Percentiles rank a stretch among this genome's conserved stretches.
Conservation (phyloP, 2,797 vertebrate species). For the Limosa lapponica region DNA sequence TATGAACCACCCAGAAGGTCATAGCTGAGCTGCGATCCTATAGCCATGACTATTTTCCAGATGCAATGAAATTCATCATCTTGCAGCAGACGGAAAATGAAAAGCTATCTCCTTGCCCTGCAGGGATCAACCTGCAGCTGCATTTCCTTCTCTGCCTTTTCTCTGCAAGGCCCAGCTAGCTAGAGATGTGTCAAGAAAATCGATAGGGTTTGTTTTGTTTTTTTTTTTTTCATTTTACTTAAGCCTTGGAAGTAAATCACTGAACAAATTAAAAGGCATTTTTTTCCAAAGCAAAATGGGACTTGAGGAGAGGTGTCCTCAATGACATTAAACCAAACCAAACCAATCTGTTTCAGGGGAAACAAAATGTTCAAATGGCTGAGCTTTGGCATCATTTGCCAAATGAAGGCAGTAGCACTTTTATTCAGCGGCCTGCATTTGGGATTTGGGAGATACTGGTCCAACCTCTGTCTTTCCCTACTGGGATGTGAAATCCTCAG, state of each 20-base stretch:
- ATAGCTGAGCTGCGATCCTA: not conserved
- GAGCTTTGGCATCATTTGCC: not conserved
- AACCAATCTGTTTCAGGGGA: not conserved
- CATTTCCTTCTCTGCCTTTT: not conserved
- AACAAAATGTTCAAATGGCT: not conserved
- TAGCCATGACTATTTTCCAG: constrained; percentile 39
- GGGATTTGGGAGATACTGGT: not conserved
- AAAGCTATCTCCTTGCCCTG: constrained; percentile 48
- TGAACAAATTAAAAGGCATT: not conserved
- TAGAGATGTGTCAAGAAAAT: not conserved
- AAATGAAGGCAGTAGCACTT: not conserved
- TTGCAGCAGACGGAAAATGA: not conserved
- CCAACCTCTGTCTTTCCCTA: not conserved
- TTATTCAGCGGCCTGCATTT: not conserved
- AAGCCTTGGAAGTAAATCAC: not conserved
- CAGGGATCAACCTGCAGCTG: constrained; percentile 54
- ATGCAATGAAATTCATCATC: constrained; percentile 51
- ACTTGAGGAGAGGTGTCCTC: not conserved
- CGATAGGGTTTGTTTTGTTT: not conserved
- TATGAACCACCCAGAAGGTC: not conserved
- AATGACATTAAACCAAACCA: not conserved
- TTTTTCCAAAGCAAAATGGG: not conserved
- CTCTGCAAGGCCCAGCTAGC: constrained; percentile 8
- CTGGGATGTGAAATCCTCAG: not conserved
- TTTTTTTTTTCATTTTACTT: not conserved